A percentile compares a stretch with the other conserved stretches of the same genome.
phyloP scores from a whole-genome alignment of 2,797 vertebrate species.

The Remorina albescens region DNA sequence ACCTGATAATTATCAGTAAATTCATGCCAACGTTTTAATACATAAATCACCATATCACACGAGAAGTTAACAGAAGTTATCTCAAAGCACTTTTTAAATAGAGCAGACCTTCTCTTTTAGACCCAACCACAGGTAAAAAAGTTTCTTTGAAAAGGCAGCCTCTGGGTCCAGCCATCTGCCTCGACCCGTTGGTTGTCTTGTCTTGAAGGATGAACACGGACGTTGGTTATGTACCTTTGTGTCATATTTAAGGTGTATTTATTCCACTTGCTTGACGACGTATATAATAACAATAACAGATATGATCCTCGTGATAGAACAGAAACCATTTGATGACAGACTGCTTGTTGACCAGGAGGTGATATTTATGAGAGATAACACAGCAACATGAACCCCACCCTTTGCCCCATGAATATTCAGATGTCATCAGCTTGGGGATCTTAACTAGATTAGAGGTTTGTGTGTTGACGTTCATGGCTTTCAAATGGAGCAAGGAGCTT shows the following conservation, averaged over 20 bases:
- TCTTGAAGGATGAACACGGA: not conserved
- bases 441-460: slow-evolving; percentile 65
- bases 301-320: not conserved
- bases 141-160: too few relatives aligned
- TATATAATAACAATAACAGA: too few relatives aligned
- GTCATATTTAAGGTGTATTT: not conserved
- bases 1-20: not conserved
- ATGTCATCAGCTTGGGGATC: slow-evolving; percentile 55
- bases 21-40: too few relatives aligned
- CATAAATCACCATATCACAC: too few relatives aligned
- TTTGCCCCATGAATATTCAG: slow-evolving; percentile 53
- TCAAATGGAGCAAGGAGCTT: slow-evolving; percentile 38
- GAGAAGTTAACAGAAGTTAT: too few relatives aligned
- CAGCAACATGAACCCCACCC: slow-evolving; percentile 29
- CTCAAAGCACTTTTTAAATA: too few relatives aligned
- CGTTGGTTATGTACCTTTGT: too few relatives aligned
- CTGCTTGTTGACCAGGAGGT: slow-evolving; percentile 16
- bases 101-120: too few relatives aligned
- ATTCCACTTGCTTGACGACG: not conserved
- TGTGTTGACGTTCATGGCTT: slow-evolving; percentile 69
- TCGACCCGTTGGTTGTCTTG: too few relatives aligned
- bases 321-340: not conserved
- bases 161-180: too few relatives aligned
- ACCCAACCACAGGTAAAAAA: too few relatives aligned
- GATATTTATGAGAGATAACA: slow-evolving; percentile 29